Evolutionary conservation across 2,113 vertebrate species (phyloP).

Genomic region (Epinephelus moara): DNA sequence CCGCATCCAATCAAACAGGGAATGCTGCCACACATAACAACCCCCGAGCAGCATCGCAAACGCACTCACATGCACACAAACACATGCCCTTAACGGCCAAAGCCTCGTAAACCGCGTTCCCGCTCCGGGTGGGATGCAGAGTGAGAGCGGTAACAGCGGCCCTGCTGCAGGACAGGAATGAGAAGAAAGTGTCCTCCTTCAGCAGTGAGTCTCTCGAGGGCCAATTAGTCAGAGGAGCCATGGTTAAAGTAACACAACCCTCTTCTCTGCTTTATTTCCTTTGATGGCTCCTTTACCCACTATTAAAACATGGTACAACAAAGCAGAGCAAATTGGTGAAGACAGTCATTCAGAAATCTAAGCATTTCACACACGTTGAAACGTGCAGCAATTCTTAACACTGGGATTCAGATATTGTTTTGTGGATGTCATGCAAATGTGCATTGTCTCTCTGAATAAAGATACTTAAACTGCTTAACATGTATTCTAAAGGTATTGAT

Average conservation of each 20-base stretch:
- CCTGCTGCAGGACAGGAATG: slow-evolving; percentile 50
- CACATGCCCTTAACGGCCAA: slow-evolving; percentile 24
- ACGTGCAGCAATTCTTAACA: background rate
- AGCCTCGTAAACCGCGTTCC: slow-evolving; percentile 25
- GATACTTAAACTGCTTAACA: background rate
- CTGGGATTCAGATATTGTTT: background rate
- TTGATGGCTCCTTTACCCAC: slow-evolving; percentile 53
- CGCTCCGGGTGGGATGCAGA: slow-evolving; percentile 3
- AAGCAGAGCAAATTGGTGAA: slow-evolving; percentile 36
- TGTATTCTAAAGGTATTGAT: background rate
- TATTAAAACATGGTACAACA: slow-evolving; percentile 46
- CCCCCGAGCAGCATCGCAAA: background rate
- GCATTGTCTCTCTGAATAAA: background rate
- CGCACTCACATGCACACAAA: slow-evolving; percentile 10
- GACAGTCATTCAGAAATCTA: slow-evolving; percentile 22
- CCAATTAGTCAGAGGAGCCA: slow-evolving; percentile 86
- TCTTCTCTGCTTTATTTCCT: slow-evolving; percentile 64
- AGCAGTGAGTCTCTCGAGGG: slow-evolving; percentile 82
- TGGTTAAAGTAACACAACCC: slow-evolving; percentile 71
- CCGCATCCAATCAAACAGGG: slow-evolving; percentile 49
- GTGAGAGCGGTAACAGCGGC: slow-evolving; percentile 26
- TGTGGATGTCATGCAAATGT: background rate
- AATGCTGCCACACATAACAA: slow-evolving; percentile 22
- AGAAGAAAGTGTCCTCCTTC: slow-evolving; percentile 59
- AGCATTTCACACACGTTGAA: background rate